Evolutionary conservation across 2,797 vertebrate species (phyloP), one percentile per base, ranked within the genome.

Genomic region (Gymnocypris eckloni): DNA sequence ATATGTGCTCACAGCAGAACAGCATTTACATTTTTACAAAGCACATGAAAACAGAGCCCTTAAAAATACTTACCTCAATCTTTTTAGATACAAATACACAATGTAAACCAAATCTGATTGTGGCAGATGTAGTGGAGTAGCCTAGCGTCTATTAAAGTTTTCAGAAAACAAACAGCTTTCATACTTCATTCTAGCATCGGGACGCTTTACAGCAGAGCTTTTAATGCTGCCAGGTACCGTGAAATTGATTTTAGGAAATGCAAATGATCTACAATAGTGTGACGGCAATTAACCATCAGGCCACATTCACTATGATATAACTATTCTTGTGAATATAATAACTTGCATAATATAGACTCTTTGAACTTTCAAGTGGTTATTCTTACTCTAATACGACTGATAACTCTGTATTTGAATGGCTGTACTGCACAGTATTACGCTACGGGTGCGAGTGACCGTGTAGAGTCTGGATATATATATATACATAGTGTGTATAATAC

Each of bases 401-500:
- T 4, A 39, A 48, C 59, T 67, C n/a, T 22, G 11, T 33, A 18
- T 80, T 39, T 52, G 4, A 43, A 7, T 52, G 67, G 56, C 9
- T 15, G 15, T 39, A 39, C 43, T 16, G 1, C 4, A 20, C 2
- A 76, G 52, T 28, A 50, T 71, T 22, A 59, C 25, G 8, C 13
- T 56, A 41, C 20, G n/a, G 9, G 72, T 72, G 18, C 50, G 69
- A 22, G 25, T 39, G 66, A 67, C 18, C 69, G 33, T 50, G n/a
- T 28, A 16, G 15, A 45, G 77, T 28, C 28, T 61, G 15, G 43
- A 64, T 45, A 43, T 33, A 33, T 3, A 33, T 33, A 33, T 33
- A 33, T 33, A 33, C 33, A 33, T 33, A 80, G 85, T 73, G 84
- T 67, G 67, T 39, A 85, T 66, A 84, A 86, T 82, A 69, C 97